These are phyloP conservation scores for Stegastes partitus DNA, from an alignment of 2,113 vertebrate species.

Conservation along the genomic window DNA sequence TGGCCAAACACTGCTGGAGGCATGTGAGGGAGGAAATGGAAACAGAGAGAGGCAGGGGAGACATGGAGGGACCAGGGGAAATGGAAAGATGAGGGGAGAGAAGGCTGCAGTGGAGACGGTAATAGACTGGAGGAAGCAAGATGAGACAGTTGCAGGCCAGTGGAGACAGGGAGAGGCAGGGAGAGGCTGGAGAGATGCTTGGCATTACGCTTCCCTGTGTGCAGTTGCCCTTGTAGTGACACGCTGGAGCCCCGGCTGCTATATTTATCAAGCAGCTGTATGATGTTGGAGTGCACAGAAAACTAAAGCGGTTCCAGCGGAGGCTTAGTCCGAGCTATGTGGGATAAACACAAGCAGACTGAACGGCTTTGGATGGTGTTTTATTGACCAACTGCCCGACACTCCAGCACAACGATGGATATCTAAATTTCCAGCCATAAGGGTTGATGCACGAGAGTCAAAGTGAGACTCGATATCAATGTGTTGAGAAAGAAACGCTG, in stretches of 20 bases:
- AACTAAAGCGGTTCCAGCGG: neutral
- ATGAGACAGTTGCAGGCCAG: neutral
- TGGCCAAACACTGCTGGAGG: neutral
- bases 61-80: neutral
- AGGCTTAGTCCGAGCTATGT: neutral
- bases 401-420: neutral
- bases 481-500: neutral
- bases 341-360: neutral
- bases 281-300: constrained; percentile 21
- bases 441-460: too few relatives aligned
- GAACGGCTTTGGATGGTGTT: neutral
- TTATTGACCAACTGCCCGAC: neutral
- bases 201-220: constrained; percentile 47
- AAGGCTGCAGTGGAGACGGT: constrained; percentile 3
- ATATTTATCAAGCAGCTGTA: constrained; percentile 65
- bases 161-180: constrained; percentile 28
- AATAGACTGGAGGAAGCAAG: neutral
- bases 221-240: constrained; percentile 39
- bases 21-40: neutral
- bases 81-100: too few relatives aligned
- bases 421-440: neutral
- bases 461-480: neutral
- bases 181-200: constrained; percentile 54
- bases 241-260: constrained; percentile 27
- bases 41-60: constrained; percentile 7